Conservation (phyloP, 64 coral and sea anemone species). For the Montipora cactus region DNA sequence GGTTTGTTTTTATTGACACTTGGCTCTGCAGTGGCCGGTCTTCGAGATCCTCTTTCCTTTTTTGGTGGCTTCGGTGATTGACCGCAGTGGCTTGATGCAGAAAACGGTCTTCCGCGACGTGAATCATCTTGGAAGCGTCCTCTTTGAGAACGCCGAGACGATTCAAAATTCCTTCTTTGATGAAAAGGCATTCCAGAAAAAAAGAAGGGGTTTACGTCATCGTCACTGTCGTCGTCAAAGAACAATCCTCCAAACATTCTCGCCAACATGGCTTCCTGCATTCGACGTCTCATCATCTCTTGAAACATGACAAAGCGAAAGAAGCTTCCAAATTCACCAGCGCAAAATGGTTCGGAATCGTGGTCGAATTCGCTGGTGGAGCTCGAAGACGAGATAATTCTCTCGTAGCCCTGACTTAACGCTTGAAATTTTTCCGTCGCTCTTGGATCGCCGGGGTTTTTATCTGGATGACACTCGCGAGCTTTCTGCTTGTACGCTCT, state of each 20-base stretch:
- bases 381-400: constrained; percentile 46
- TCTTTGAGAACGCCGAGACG: background rate
- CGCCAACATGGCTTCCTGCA: constrained; percentile 46
- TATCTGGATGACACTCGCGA: constrained; percentile 74
- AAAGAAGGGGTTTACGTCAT: constrained; percentile 26
- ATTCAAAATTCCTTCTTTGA: background rate
- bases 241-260: constrained; percentile 59
- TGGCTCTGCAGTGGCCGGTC: background rate
- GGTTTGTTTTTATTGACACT: background rate
- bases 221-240: constrained; percentile 46
- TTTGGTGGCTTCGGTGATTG: background rate
- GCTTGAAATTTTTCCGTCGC: constrained; percentile 79
- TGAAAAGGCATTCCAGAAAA: constrained; percentile 3
- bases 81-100: background rate
- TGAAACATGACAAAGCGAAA: constrained; percentile 71
- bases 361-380: background rate
- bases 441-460: constrained; percentile 62
- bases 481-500: constrained; percentile 78
- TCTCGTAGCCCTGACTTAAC: constrained; percentile 65
- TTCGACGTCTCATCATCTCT: constrained; percentile 49
- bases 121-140: constrained; percentile 5
- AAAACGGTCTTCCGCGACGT: background rate
- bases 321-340: constrained; percentile 51
- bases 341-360: constrained; percentile 47
- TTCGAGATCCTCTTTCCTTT: background rate